phyloP scores from a whole-genome alignment of 1,140 invertebrate species.

The Calephelis virginiensis region DNA sequence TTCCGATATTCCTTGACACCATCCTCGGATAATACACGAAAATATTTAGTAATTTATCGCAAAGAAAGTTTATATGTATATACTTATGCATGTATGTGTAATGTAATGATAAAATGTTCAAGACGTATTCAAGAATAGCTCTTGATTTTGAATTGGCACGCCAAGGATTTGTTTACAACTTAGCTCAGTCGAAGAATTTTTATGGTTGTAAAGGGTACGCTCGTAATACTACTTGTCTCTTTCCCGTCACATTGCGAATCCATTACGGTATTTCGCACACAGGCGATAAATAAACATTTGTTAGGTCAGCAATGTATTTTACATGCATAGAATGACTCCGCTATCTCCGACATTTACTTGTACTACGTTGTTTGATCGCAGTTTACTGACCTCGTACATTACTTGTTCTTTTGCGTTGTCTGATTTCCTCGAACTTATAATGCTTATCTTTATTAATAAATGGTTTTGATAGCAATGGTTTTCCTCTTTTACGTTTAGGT shows the following conservation, averaged over 20 bases:
- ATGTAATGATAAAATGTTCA: no score
- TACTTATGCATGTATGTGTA: no score
- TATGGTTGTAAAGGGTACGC: constrained; percentile 4
- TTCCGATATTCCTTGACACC: no score
- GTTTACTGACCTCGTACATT: constrained; percentile 10
- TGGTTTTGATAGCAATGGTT: no score
- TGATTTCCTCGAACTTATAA: background rate
- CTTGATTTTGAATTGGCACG: background rate
- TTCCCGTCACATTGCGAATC: constrained; percentile 8
- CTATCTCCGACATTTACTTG: background rate
- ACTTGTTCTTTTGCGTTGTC: background rate
- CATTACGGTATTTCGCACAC: constrained; percentile 6
- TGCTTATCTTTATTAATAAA: no score
- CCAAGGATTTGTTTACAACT: constrained; percentile 10
- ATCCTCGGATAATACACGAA: no score
- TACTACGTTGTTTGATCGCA: background rate
- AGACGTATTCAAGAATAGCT: background rate
- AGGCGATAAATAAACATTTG: constrained; percentile 11
- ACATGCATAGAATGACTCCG: background rate
- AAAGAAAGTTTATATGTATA: no score
- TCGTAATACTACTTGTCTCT: constrained; percentile 4
- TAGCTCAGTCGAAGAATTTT: constrained; percentile 7
- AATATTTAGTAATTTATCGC: no score
- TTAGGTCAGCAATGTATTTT: constrained; percentile 7
- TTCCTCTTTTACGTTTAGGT: no score